These are phyloP conservation scores for Poecilobothrus nobilitatus DNA, from an alignment of 2,888 invertebrate species.

Conservation along the genomic window DNA sequence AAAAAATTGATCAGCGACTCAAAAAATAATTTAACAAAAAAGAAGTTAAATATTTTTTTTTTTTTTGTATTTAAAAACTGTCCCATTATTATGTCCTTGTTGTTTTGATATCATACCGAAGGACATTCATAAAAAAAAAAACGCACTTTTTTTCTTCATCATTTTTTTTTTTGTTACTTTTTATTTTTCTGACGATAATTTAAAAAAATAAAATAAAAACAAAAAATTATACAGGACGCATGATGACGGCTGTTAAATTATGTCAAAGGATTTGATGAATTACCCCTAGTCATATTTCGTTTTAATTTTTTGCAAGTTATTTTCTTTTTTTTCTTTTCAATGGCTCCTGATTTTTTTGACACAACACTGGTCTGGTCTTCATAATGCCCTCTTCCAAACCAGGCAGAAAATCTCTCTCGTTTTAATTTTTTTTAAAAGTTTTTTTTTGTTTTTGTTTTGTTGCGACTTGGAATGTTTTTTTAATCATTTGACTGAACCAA, in stretches of 20 bases:
- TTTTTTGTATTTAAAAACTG: too few relatives aligned
- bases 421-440: not conserved
- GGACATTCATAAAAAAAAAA: too few relatives aligned
- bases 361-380: not conserved
- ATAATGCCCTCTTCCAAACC: too few relatives aligned
- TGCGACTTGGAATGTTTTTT: not conserved
- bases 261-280: slow-evolving; percentile 1
- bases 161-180: too few relatives aligned
- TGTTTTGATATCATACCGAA: too few relatives aligned
- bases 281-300: not conserved
- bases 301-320: not conserved
- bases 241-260: slow-evolving; percentile 6
- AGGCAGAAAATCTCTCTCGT: not conserved
- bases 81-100: too few relatives aligned
- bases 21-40: too few relatives aligned
- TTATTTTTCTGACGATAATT: too few relatives aligned
- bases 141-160: too few relatives aligned
- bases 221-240: slow-evolving; percentile 1
- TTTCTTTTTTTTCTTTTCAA: not conserved
- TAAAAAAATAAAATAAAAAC: too few relatives aligned
- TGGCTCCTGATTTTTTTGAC: not conserved
- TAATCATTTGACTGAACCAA: not conserved
- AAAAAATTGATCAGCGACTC: too few relatives aligned
- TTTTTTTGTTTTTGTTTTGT: not conserved
- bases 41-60: too few relatives aligned